These are phyloP conservation scores for Tetramorium bicarinatum DNA, from an alignment of 2,888 invertebrate genomes.

Conservation along the genomic window DNA sequence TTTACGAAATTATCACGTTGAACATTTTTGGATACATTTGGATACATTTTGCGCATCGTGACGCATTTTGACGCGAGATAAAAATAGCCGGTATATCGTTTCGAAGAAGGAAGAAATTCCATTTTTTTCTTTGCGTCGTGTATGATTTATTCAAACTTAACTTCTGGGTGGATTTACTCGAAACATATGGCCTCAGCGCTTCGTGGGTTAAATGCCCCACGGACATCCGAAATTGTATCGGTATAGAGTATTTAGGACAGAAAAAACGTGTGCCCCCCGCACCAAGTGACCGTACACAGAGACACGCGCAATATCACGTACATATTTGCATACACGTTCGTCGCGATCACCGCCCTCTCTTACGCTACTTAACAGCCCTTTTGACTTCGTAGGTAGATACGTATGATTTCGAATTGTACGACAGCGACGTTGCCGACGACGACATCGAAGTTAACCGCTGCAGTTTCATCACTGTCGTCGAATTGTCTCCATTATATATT, in stretches of 20 bases:
- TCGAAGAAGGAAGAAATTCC: background rate
- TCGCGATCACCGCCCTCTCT: constrained; percentile 75
- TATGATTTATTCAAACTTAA: constrained; percentile 1
- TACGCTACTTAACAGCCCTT: constrained; percentile 76
- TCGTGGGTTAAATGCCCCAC: constrained; percentile 37
- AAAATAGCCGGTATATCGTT: background rate
- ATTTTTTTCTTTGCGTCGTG: background rate
- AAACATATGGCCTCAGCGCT: constrained; percentile 31
- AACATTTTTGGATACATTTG: background rate
- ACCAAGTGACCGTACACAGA: constrained; percentile 54
- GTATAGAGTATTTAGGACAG: constrained; percentile 68
- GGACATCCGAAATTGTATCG: constrained; percentile 29
- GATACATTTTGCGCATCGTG: background rate
- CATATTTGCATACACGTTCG: constrained; percentile 62
- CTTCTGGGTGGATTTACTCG: background rate
- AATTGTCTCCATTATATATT: constrained; percentile 65
- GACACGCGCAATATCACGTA: constrained; percentile 35
- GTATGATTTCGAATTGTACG: constrained; percentile 72
- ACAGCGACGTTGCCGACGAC: constrained; percentile 56
- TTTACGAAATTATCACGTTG: background rate
- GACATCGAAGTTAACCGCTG: background rate
- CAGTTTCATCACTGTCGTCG: constrained; percentile 55
- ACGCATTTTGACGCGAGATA: background rate
- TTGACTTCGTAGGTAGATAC: constrained; percentile 77
- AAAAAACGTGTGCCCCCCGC: constrained; percentile 62